A percentile compares a stretch with the other conserved stretches of the same genome.
phyloP scores from a whole-genome alignment of 2,113 vertebrate species.

The Caranx melampygus region DNA sequence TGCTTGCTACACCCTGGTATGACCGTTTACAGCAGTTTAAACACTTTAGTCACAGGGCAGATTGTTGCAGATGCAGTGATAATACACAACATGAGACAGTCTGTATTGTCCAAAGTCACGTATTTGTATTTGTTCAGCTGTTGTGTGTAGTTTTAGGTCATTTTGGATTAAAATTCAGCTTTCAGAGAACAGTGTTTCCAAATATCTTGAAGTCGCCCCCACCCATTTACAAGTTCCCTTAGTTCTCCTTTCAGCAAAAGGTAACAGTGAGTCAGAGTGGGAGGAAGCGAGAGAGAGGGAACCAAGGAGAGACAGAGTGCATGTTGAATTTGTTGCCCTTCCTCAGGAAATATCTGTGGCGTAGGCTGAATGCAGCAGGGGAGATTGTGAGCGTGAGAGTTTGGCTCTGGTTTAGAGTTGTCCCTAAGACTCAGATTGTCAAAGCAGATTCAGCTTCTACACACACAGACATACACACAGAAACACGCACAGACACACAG shows the following conservation, averaged over 20 bases:
- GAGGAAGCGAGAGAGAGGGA: constrained; percentile 55
- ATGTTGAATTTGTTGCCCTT: constrained; percentile 76
- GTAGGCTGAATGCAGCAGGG: constrained; percentile 64
- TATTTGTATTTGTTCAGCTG: neutral
- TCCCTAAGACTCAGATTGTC: constrained; percentile 36
- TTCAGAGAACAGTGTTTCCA: neutral
- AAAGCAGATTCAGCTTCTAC: constrained; percentile 42
- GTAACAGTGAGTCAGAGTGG: constrained; percentile 61
- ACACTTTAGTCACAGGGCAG: neutral
- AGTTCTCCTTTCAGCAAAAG: constrained; percentile 59
- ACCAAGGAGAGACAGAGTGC: constrained; percentile 66
- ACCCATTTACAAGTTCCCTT: neutral
- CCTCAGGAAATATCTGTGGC: constrained; percentile 85
- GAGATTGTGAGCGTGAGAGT: constrained; percentile 78
- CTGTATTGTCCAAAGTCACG: neutral
- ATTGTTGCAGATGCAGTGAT: neutral
- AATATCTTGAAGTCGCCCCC: neutral
- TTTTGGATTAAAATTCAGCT: neutral
- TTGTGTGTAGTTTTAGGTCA: neutral
- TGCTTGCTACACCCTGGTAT: neutral
- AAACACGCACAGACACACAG: constrained; percentile 6
- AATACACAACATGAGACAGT: too few species aligned
- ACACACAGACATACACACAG: constrained; percentile 5
- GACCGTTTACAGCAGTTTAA: neutral
- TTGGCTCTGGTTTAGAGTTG: constrained; percentile 50